phyloP scores from a whole-genome alignment of 2,113 vertebrate genomes.

The Dendrocopos noguchii region DNA sequence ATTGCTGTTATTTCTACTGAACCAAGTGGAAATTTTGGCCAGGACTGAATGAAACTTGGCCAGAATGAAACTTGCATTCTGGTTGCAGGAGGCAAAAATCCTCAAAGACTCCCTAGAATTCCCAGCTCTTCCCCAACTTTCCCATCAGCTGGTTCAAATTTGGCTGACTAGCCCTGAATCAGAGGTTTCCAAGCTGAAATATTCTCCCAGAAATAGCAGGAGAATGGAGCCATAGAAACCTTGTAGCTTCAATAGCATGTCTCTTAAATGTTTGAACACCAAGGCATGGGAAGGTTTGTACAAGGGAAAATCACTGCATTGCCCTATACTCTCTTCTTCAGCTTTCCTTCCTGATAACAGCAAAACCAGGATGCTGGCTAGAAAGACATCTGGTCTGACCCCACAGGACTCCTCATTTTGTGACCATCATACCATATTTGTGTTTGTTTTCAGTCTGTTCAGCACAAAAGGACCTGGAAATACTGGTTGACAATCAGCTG shows the following conservation, averaged over 20 bases:
- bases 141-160: not conserved
- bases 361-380: not conserved
- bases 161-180: not conserved
- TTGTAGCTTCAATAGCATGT: not conserved
- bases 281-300: not conserved
- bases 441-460: not conserved
- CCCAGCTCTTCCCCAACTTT: not conserved
- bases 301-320: not conserved
- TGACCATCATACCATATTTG: not conserved
- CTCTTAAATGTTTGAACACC: not conserved
- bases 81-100: not conserved
- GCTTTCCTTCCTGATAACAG: not conserved
- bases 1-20: not conserved
- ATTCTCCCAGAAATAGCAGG: accelerated
- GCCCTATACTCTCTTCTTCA: not conserved
- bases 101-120: not conserved
- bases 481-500: no score
- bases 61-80: not conserved
- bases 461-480: no score
- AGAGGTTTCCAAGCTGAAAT: not conserved
- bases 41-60: not conserved
- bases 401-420: not conserved
- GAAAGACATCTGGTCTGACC: not conserved
- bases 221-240: not conserved
- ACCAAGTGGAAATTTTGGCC: not conserved